Base-by-base conservation (phyloP, 2,888 invertebrate genomes). In the Altica lythri region DNA sequence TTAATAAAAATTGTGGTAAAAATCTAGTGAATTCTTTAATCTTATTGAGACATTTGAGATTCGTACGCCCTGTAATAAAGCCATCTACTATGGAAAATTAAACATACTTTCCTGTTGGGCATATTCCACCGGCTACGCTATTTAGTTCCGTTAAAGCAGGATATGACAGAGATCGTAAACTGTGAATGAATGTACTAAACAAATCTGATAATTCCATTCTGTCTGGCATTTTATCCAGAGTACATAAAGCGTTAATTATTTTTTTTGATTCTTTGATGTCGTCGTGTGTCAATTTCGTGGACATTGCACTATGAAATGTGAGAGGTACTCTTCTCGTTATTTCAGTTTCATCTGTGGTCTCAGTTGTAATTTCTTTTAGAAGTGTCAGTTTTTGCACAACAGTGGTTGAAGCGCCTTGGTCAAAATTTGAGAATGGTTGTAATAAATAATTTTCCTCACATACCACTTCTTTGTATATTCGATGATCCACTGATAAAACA, bases 391-490 rank as follows among this genome's bases (percentile, higher is more conserved):
- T 79, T 45, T 88, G 85, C 2, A 76, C 71, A 0, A 86, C 81
- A 3, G 81, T 83, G 2, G 90, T 88, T 67, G 85, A 81, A 0
- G 88, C 90, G 0, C 90, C 91, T 1, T 87, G 83, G 55, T 83
- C 82, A 45, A 81, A 81, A 53, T 87, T 88, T 0, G 90, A 89
- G 69, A 92, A 86, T 0, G 92, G 89, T 65, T 88, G 85, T 55
- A 92, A 81, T 25, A 86, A 76, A 70, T 92, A 89, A 0, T 81
- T 78, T 72, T 92, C 92, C 22, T 79, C 77, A 69, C 93, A 93
- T 14, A 72, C 80, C 1, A 92, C 84, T 8, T 80, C 77, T 30
- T 85, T 84, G 74, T 91, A 89, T 4, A 92, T 79, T 65, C 86
- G 82, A 62, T 89, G 88, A 75, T 92, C 91, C 10, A 93, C 83